Percentiles rank a stretch among this genome's conserved stretches.
Evolutionary conservation across 2,113 vertebrate species (phyloP).

Genomic region (mouse (Mus musculus)): DNA sequence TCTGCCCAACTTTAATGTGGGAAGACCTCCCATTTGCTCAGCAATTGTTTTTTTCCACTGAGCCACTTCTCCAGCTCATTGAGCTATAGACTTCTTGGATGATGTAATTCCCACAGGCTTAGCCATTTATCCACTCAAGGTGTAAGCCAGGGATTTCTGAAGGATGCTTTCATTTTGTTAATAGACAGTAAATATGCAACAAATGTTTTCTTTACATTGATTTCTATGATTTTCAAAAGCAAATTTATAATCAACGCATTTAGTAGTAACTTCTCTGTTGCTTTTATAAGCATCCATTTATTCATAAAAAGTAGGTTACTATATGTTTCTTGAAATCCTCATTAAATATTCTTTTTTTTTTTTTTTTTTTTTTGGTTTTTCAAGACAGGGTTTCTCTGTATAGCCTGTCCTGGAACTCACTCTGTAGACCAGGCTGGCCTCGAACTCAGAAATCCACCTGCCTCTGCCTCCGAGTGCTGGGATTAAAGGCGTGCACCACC

Average conservation of each 20-base stretch:
- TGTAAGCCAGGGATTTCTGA: not conserved
- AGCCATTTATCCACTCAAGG: not conserved
- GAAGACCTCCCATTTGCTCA: too few species aligned
- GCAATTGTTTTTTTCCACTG: not conserved
- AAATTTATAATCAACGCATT: not conserved
- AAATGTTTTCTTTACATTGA: not conserved
- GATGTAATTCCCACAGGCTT: not conserved
- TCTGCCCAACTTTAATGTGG: not conserved
- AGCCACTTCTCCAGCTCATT: not conserved
- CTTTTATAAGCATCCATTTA: conserved; percentile 29
- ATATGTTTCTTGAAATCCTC: not conserved
- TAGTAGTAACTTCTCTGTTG: not conserved
- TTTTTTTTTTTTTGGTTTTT: too few species aligned
- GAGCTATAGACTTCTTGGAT: not conserved
- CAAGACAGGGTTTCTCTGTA: too few species aligned
- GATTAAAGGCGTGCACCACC: too few species aligned
- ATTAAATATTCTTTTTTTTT: too few species aligned
- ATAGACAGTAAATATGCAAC: not conserved
- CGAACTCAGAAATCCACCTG: too few species aligned
- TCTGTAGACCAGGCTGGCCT: too few species aligned
- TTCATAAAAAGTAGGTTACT: not conserved
- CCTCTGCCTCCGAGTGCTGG: too few species aligned
- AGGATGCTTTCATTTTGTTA: conserved; percentile 1
- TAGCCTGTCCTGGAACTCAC: too few species aligned
- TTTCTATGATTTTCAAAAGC: conserved; percentile 29